Conservation (phyloP, 2,888 invertebrate genomes). For the Nesidiocoris tenuis region DNA sequence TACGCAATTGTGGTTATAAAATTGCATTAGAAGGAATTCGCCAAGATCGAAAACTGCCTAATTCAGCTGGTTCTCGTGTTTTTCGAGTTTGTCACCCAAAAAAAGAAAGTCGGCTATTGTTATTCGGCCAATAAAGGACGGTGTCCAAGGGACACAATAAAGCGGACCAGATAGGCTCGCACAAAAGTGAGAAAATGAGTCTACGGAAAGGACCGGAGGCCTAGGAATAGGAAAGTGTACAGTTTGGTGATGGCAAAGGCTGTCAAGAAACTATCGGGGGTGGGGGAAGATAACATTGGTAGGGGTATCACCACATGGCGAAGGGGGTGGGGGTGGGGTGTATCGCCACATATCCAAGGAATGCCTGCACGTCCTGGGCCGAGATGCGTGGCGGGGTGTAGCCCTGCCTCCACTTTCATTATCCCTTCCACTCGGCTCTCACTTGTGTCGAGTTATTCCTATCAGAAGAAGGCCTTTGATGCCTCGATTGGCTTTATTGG, state of each 20-base stretch:
- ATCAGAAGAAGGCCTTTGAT: too few species aligned
- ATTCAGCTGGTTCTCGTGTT: too few species aligned
- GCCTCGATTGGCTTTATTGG: too few species aligned
- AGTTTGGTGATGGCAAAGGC: neutral
- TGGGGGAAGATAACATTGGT: neutral
- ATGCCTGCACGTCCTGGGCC: conserved; percentile 19
- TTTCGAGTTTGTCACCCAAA: too few species aligned
- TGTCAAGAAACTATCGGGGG: neutral
- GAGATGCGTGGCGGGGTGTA: neutral
- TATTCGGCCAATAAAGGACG: too few species aligned
- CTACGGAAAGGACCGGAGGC: neutral
- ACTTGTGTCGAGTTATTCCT: too few species aligned
- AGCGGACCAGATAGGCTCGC: too few species aligned
- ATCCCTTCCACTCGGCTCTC: conserved; percentile 17
- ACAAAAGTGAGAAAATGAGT: neutral
- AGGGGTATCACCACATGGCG: neutral
- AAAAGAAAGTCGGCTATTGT: too few species aligned
- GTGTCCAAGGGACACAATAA: too few species aligned
- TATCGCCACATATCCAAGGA: conserved; percentile 8
- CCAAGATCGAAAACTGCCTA: too few species aligned
- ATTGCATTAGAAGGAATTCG: too few species aligned
- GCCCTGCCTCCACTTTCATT: conserved; percentile 13
- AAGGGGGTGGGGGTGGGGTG: neutral
- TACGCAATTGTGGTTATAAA: too few species aligned
- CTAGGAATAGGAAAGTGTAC: neutral